These are phyloP conservation scores for Amblyjoppa proteus DNA, from an alignment of 2,888 invertebrate genomes.

Conservation along the genomic window DNA sequence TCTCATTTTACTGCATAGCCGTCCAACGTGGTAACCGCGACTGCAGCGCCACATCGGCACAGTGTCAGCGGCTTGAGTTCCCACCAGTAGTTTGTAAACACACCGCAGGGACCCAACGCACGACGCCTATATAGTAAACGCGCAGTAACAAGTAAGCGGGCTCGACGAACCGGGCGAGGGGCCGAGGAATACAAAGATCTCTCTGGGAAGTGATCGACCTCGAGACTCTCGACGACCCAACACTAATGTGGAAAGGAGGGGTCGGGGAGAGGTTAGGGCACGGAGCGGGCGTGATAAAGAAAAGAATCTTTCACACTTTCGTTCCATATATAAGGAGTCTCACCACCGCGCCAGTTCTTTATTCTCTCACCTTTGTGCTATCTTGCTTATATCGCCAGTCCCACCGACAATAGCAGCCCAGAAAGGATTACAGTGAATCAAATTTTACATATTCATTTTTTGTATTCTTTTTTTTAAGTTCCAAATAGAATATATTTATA, in stretches of 20 bases:
- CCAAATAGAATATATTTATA: too few species aligned
- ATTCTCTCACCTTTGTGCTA: slow-evolving; percentile 14
- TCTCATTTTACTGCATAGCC: not conserved
- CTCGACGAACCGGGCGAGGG: slow-evolving; percentile 18
- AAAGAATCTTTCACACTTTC: slow-evolving; percentile 39
- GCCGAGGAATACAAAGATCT: slow-evolving; percentile 39
- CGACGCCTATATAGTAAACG: not conserved
- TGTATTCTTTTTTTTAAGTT: too few species aligned
- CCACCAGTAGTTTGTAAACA: slow-evolving; percentile 22
- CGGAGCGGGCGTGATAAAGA: slow-evolving; percentile 15
- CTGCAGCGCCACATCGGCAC: not conserved
- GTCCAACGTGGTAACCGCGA: not conserved
- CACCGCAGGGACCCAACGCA: slow-evolving; percentile 25
- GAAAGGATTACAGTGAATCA: too few species aligned
- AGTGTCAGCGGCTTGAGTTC: slow-evolving; percentile 12
- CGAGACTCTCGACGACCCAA: slow-evolving; percentile 43
- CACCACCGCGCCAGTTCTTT: not conserved
- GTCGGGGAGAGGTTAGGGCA: not conserved
- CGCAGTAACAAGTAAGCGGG: not conserved
- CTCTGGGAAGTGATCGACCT: slow-evolving; percentile 53
- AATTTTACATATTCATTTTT: too few species aligned
- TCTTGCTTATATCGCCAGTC: not conserved
- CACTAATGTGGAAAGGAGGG: slow-evolving; percentile 12
- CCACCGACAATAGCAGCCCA: too few species aligned
- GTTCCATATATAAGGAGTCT: not conserved